A percentile compares a stretch with the other conserved stretches of the same genome.
These are phyloP conservation scores for Epinephelus malabaricus DNA, from an alignment of 2,797 vertebrate genomes.

Conservation along the genomic window DNA sequence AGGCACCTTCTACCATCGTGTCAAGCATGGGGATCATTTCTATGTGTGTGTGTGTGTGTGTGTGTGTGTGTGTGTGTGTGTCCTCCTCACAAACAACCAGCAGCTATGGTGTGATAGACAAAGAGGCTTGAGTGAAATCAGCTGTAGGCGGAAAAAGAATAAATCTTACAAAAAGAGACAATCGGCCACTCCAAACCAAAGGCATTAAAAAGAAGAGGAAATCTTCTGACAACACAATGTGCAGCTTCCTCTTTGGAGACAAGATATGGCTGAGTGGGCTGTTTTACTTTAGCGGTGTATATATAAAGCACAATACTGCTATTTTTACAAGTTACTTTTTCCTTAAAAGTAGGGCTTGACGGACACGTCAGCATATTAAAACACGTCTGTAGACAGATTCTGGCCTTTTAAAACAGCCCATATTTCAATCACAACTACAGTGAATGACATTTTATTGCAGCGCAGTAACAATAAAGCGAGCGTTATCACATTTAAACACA, in stretches of 20 bases:
- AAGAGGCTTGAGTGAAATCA: conserved; percentile 50
- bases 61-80: not conserved
- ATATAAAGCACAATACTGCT: conserved; percentile 12
- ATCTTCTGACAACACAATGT: conserved; percentile 24
- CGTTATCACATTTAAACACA: not conserved
- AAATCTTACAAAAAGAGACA: conserved; percentile 44
- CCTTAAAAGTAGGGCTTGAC: not conserved
- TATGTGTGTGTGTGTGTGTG: conserved; percentile 13
- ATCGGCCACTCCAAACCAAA: conserved; percentile 34
- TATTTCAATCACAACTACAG: not conserved
- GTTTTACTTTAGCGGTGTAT: conserved; percentile 24
- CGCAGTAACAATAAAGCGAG: conserved; percentile 18
- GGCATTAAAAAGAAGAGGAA: conserved; percentile 32
- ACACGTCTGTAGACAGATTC: conserved; percentile 2
- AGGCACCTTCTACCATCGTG: conserved; percentile 21
- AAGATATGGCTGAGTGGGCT: conserved; percentile 21
- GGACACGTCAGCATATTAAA: conserved; percentile 1
- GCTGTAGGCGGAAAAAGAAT: conserved; percentile 43
- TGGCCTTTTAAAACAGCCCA: conserved; percentile 16
- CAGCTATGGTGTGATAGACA: conserved; percentile 36
- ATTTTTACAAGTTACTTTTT: conserved; percentile 20
- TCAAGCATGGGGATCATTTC: conserved; percentile 3
- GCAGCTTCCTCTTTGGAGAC: conserved; percentile 14
- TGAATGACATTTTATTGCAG: conserved; percentile 30
- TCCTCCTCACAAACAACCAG: conserved; percentile 39